Evolutionary conservation across 2,113 vertebrate species (phyloP).

Genomic region (Morone saxatilis): DNA sequence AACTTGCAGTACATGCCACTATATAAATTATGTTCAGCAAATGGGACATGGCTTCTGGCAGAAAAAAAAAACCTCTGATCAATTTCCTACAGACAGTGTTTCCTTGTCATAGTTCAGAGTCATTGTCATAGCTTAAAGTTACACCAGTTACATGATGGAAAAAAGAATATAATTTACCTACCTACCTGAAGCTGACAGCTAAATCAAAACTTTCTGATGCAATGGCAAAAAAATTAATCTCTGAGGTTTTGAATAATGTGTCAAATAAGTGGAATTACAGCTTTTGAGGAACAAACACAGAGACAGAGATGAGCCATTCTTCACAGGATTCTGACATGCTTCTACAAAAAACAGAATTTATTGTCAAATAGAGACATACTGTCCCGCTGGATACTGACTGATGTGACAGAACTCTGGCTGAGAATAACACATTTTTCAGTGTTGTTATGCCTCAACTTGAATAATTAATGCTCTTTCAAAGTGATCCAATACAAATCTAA

Average conservation of each 20-base stretch:
- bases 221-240: neutral
- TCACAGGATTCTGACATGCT: neutral
- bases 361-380: neutral
- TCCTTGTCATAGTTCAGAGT: neutral
- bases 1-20: too few species aligned
- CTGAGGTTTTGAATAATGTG: neutral
- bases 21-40: neutral
- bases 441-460: constrained; percentile 1
- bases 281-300: constrained; percentile 10
- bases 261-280: neutral
- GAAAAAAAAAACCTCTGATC: neutral
- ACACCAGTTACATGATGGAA: constrained; percentile 3
- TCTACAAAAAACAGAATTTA: neutral
- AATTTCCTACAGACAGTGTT: neutral
- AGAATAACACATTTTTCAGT: neutral
- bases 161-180: neutral
- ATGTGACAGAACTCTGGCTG: constrained; percentile 31
- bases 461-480: constrained; percentile 29
- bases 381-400: constrained; percentile 19
- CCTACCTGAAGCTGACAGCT: neutral
- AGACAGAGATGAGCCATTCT: constrained; percentile 4
- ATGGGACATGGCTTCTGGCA: neutral
- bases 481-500: neutral
- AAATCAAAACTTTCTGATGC: constrained; percentile 24
- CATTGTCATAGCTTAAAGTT: neutral